These are phyloP conservation scores for Sebastes oblongus DNA, from an alignment of 2,797 vertebrate genomes.

Conservation along the genomic window DNA sequence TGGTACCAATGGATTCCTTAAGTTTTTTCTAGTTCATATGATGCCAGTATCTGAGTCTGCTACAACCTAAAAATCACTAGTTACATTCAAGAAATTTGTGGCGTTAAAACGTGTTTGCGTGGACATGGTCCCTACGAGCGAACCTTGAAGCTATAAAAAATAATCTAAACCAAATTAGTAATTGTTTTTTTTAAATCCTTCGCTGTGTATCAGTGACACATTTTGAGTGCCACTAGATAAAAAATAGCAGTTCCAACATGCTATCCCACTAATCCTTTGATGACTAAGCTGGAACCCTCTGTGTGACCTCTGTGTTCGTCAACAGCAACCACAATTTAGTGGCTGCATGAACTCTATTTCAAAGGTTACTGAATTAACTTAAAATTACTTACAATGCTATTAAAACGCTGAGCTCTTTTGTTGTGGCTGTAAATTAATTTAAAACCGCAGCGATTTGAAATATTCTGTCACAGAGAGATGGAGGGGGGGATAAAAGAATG, in stretches of 20 bases:
- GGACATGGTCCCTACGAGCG: background rate
- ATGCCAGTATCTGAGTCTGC: too few relatives aligned
- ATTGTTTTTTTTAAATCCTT: slow-evolving; percentile 41
- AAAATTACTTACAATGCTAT: slow-evolving; percentile 96
- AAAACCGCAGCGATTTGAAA: slow-evolving; percentile 92
- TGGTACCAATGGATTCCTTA: too few relatives aligned
- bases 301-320: slow-evolving; percentile 75
- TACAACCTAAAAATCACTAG: too few relatives aligned
- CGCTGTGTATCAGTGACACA: slow-evolving; percentile 46
- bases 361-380: slow-evolving; percentile 97
- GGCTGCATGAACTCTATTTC: slow-evolving; percentile 90
- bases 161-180: slow-evolving; percentile 28
- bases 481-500: slow-evolving; percentile 38
- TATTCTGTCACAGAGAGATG: slow-evolving; percentile 71
- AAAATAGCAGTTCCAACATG: slow-evolving; percentile 61
- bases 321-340: slow-evolving; percentile 87
- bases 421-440: slow-evolving; percentile 98
- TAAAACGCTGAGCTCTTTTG: slow-evolving; percentile 92
- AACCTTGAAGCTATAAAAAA: slow-evolving; percentile 15
- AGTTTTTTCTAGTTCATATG: too few relatives aligned
- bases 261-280: slow-evolving; percentile 66
- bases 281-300: slow-evolving; percentile 70
- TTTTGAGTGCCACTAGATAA: slow-evolving; percentile 50
- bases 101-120: too few relatives aligned
- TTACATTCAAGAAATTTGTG: too few relatives aligned